Evolutionary conservation across 2,113 vertebrate species (phyloP).

Genomic region (Strix uralensis): DNA sequence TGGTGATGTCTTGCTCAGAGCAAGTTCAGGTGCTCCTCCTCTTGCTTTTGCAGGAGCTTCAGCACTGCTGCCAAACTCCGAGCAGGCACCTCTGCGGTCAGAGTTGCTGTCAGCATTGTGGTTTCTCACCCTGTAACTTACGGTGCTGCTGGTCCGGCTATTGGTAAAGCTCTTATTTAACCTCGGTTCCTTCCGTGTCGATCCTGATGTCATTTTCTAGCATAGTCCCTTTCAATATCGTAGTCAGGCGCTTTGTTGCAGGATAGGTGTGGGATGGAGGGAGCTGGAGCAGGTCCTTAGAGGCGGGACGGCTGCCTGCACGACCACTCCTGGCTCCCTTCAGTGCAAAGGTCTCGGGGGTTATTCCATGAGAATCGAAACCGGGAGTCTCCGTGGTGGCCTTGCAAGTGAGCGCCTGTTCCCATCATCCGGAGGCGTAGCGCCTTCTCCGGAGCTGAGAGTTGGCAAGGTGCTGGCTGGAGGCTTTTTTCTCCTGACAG

Average conservation of each 20-base stretch:
- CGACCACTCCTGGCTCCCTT: neutral
- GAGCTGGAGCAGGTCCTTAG: no score
- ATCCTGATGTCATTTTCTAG: neutral
- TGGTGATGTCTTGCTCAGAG: neutral
- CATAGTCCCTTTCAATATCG: fast-evolving
- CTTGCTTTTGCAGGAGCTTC: neutral
- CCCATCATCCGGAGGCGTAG: fast-evolving
- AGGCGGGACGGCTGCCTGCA: no score
- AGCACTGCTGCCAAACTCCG: fast-evolving
- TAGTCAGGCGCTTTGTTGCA: no score
- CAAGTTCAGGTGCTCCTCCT: neutral
- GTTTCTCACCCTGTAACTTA: neutral
- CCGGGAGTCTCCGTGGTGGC: neutral
- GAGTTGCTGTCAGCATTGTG: neutral
- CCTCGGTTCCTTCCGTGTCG: neutral
- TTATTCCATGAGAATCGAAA: neutral
- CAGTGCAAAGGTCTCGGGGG: no score
- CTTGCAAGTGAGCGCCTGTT: neutral
- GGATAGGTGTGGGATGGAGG: no score
- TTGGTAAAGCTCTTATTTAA: no score
- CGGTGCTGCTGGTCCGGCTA: neutral
- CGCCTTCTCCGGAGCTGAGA: neutral
- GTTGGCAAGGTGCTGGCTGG: neutral
- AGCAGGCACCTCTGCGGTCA: neutral
- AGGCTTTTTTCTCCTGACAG: neutral